A percentile compares a stretch with the other conserved stretches of the same genome.
Evolutionary conservation across 2,113 vertebrate genomes (phyloP).

Genomic region (Corydoras maculifer): DNA sequence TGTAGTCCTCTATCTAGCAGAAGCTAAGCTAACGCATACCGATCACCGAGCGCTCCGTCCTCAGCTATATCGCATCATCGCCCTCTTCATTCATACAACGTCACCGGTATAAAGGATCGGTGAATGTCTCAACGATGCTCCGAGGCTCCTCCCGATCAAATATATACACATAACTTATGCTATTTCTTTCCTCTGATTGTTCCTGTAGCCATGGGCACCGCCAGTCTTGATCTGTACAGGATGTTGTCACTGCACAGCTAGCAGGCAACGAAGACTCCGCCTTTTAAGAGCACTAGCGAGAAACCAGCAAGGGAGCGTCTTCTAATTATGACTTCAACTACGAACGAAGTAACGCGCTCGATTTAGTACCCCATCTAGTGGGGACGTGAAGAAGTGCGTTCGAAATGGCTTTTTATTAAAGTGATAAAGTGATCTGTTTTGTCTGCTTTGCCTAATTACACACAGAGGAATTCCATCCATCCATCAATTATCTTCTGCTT

Average conservation of each 20-base stretch:
- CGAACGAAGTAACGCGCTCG: neutral
- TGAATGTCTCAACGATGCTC: too few relatives aligned
- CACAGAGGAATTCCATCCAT: too few relatives aligned
- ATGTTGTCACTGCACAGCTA: conserved; percentile 45
- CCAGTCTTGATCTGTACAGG: conserved; percentile 35
- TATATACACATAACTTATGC: conserved; percentile 46
- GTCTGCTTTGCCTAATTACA: too few relatives aligned
- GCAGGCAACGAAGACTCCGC: conserved; percentile 5
- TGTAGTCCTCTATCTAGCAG: conserved; percentile 40
- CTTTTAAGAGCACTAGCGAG: neutral
- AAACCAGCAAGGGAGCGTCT: neutral
- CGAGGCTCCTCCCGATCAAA: conserved; percentile 38
- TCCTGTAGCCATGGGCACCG: conserved; percentile 25
- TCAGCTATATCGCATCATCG: too few relatives aligned
- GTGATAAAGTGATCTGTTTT: too few relatives aligned
- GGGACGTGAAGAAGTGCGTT: too few relatives aligned
- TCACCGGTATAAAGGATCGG: too few relatives aligned
- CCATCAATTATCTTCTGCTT: too few relatives aligned
- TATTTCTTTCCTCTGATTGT: conserved; percentile 28
- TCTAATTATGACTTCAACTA: neutral
- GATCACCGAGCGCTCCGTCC: too few relatives aligned
- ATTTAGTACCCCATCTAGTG: too few relatives aligned
- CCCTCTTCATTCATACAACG: too few relatives aligned
- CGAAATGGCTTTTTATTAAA: too few relatives aligned
- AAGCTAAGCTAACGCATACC: conserved; percentile 16